Conservation (phyloP, 1,140 invertebrate species). For the Orchestia grillus region DNA sequence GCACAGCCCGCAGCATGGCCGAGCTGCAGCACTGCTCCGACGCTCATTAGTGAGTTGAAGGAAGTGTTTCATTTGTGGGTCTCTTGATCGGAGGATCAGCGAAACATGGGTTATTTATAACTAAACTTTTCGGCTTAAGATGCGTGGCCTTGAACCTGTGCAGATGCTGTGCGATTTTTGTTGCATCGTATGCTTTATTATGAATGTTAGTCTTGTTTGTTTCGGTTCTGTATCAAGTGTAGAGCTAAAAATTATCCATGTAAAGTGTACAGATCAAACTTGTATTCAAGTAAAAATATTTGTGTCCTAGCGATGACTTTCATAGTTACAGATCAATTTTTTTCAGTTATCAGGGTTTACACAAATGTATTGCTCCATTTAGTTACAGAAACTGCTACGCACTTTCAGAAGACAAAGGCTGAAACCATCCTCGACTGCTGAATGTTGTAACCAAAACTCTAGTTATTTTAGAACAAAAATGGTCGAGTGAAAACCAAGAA, state of each 20-base stretch:
- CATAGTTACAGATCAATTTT: not conserved
- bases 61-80: not conserved
- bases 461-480: no score
- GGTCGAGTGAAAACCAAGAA: no score
- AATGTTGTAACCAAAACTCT: no score
- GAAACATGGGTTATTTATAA: not conserved
- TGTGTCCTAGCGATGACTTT: not conserved
- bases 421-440: no score
- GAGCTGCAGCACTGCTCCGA: not conserved
- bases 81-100: not conserved
- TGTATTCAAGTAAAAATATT: not conserved
- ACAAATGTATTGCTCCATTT: not conserved
- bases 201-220: not conserved
- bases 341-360: not conserved
- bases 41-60: not conserved
- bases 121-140: not conserved
- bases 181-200: not conserved
- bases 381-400: no score
- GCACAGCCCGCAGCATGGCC: slow-evolving; percentile 58
- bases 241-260: no score
- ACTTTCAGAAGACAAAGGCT: no score
- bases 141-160: not conserved
- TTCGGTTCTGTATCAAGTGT: not conserved
- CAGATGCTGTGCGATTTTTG: not conserved
- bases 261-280: not conserved